Evolutionary conservation across 2,113 vertebrate species (phyloP).

Genomic region (Cricetomys ansorgei): DNA sequence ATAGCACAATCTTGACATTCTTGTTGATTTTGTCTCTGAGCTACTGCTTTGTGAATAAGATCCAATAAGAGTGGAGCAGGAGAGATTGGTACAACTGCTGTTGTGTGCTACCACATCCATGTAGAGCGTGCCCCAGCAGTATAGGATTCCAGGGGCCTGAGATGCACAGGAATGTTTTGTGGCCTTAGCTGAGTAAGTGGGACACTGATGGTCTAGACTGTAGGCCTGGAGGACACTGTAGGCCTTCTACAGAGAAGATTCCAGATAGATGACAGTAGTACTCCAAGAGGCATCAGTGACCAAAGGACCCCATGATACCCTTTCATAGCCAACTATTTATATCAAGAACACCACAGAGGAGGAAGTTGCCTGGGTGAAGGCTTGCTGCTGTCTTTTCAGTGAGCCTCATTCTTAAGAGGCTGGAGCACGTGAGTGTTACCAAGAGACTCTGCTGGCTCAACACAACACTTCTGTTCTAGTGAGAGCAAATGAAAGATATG

Average conservation of each 20-base stretch:
- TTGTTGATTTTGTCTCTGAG: not conserved
- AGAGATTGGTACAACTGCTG: rapidly evolving
- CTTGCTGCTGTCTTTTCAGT: too few relatives aligned
- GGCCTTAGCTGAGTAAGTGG: not conserved
- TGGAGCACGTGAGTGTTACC: not conserved
- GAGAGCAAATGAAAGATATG: not conserved
- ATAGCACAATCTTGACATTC: not conserved
- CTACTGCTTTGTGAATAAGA: not conserved
- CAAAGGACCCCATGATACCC: not conserved
- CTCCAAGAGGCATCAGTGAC: not conserved
- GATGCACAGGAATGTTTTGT: rapidly evolving
- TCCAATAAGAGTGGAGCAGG: not conserved
- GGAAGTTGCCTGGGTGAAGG: rapidly evolving
- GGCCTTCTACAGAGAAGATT: too few relatives aligned
- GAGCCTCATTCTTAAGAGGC: not conserved
- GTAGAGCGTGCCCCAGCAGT: rapidly evolving
- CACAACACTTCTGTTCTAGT: not conserved
- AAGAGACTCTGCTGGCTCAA: not conserved
- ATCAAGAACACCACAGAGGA: not conserved
- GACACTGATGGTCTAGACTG: rapidly evolving
- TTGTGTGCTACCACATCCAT: not conserved
- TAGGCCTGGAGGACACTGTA: too few relatives aligned
- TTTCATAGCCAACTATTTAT: not conserved
- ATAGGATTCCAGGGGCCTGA: not conserved
- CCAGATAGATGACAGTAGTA: not conserved